Conservation (phyloP, 2,113 vertebrate genomes). For the Hydrolagus affinis region DNA sequence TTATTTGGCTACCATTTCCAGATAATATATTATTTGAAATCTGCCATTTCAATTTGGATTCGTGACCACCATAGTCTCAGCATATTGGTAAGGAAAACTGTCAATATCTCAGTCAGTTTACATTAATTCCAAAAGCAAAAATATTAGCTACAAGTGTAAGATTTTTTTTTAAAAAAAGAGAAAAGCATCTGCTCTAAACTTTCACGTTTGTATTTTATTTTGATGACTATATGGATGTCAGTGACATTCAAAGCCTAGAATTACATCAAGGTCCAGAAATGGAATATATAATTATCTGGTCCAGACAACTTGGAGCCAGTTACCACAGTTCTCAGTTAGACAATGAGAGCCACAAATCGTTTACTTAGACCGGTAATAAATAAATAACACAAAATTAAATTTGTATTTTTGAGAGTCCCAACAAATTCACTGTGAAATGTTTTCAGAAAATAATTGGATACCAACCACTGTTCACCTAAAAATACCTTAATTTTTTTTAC, state of each 20-base stretch:
- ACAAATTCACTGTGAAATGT: not conserved
- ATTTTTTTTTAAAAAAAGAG: not conserved
- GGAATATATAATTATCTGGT: slow-evolving; percentile 43
- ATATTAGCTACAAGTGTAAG: too few species aligned
- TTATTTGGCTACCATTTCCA: not conserved
- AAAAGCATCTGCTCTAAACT: not conserved
- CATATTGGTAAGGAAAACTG: too few species aligned
- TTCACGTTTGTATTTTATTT: not conserved
- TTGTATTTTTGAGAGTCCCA: not conserved
- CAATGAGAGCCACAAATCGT: not conserved
- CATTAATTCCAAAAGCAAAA: too few species aligned
- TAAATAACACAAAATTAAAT: too few species aligned
- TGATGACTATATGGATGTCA: not conserved
- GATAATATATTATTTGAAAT: too few species aligned
- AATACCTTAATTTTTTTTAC: not conserved
- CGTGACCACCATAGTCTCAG: too few species aligned
- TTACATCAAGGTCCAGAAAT: slow-evolving; percentile 37
- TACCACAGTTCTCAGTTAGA: not conserved
- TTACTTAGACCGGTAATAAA: too few species aligned
- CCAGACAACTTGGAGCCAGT: slow-evolving; percentile 46
- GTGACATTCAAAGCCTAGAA: not conserved
- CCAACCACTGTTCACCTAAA: not conserved
- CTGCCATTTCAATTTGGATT: too few species aligned
- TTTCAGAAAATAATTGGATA: not conserved
- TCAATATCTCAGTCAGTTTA: too few species aligned